Base-by-base conservation (phyloP, 92 coral and sea anemone genomes). In the Muricea muricata region DNA sequence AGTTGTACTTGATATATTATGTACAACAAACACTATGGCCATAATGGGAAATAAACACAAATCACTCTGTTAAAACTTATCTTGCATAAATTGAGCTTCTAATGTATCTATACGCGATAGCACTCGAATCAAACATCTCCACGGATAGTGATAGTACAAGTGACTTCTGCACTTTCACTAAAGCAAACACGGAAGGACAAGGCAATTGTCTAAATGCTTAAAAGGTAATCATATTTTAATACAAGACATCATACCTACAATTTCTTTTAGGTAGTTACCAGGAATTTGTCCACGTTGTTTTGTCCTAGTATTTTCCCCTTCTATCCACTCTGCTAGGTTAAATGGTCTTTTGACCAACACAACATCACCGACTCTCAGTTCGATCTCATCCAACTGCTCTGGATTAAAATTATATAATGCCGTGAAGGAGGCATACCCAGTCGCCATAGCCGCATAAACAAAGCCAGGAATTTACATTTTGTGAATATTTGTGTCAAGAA, bases 221-320 rank as follows among this genome's bases (percentile, higher is more conserved):
- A 20, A 9, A 41, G 21, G 8, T 34, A 41, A 15, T 25, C 13
- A 34, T 41, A 25, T 47, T n/a, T n/a, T n/a, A n/a, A n/a, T 52
- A 26, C 35, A 6, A 47, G 86, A 88, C 3, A 85, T 90, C 57
- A 91, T 77, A 75, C 94, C 97, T 39, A 86, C 94, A 46, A 93
- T 73, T 80, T 96, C 84, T 30, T 96, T 92, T 73, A 93, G 91
- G 83, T 96, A 96, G 17, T 91, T 94, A 0, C 97, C 99, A 31
- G 99, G 99, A 52, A 96, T 90, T 57, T 93, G 96, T 14, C 99
- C 99, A 7, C 87, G 58, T 41, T 95, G 90, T 23, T 84, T 71
- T 0, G 99, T 95, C 35, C 97, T 80, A 29, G 80, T 84, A 47
- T 96, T 96, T 15, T 82, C 85, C 23, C 97, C 99, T 4, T 91